These are phyloP conservation scores for Diadophis punctatus DNA, from an alignment of 2,113 vertebrate species.

Conservation along the genomic window DNA sequence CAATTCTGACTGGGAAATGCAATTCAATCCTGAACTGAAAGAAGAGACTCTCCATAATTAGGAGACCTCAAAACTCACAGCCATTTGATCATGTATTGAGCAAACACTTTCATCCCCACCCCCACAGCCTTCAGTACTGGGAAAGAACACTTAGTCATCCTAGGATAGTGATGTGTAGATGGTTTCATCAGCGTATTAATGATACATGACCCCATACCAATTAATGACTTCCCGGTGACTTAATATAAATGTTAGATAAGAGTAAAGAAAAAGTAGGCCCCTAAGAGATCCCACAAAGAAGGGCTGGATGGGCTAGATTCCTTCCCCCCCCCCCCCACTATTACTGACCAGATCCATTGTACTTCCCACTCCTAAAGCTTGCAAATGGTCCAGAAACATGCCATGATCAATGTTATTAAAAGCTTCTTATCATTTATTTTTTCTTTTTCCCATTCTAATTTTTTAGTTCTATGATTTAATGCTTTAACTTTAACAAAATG, in stretches of 20 bases:
- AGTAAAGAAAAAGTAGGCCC: background rate
- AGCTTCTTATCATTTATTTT: background rate
- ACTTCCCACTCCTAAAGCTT: background rate
- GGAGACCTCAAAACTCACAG: background rate
- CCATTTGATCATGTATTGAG: background rate
- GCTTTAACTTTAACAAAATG: background rate
- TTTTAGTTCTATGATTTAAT: background rate
- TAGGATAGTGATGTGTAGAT: background rate
- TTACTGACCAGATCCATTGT: background rate
- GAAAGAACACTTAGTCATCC: background rate
- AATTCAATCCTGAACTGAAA: background rate
- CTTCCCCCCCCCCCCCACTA: background rate
- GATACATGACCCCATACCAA: background rate
- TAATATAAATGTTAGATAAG: background rate
- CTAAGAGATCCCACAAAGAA: background rate
- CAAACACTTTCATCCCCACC: background rate
- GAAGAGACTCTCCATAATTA: background rate
- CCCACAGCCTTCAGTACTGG: background rate
- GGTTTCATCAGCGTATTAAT: background rate
- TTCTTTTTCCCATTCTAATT: background rate
- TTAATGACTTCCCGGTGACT: background rate
- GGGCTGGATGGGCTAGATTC: background rate
- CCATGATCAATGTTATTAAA: background rate
- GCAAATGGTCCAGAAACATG: background rate
- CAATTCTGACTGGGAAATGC: background rate